These are phyloP conservation scores for Aphelocoma californica DNA, from an alignment of 2,797 vertebrate genomes.

Conservation along the genomic window DNA sequence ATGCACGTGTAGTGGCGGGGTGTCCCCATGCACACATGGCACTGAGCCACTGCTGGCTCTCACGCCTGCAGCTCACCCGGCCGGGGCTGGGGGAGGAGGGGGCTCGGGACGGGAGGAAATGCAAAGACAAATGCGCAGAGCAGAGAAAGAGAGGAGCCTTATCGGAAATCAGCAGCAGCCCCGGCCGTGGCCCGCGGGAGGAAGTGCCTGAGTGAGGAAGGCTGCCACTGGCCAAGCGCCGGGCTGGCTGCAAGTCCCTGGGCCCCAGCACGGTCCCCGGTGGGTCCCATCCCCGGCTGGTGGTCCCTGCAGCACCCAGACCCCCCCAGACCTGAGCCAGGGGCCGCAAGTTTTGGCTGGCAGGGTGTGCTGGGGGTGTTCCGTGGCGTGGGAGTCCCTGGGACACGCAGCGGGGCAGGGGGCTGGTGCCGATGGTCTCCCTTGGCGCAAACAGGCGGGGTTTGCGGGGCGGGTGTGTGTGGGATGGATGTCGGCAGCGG, in stretches of 20 bases:
- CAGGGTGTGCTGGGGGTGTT: background rate
- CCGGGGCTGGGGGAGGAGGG: background rate
- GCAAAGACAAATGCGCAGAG: background rate
- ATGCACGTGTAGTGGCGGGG: rapidly evolving
- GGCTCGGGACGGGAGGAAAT: background rate
- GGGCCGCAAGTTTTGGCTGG: background rate
- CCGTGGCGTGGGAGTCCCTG: background rate
- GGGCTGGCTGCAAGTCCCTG: background rate
- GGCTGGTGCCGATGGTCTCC: background rate
- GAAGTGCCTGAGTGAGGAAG: background rate
- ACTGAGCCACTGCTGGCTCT: rapidly evolving
- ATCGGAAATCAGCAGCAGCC: background rate
- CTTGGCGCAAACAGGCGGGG: rapidly evolving
- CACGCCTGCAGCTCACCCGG: background rate
- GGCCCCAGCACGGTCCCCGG: background rate
- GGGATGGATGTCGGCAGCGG: rapidly evolving
- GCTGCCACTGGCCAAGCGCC: background rate
- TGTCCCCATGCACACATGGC: background rate
- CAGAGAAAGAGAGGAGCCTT: background rate
- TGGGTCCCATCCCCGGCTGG: background rate
- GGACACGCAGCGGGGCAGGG: rapidly evolving
- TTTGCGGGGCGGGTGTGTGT: rapidly evolving
- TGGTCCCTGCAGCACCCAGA: background rate
- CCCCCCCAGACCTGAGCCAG: rapidly evolving
- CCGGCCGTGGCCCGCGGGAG: background rate